A percentile compares a stretch with the other conserved stretches of the same genome.
Conservation (phyloP, 35 echinoderm and acorn worm species). For the Diadema setosum region DNA sequence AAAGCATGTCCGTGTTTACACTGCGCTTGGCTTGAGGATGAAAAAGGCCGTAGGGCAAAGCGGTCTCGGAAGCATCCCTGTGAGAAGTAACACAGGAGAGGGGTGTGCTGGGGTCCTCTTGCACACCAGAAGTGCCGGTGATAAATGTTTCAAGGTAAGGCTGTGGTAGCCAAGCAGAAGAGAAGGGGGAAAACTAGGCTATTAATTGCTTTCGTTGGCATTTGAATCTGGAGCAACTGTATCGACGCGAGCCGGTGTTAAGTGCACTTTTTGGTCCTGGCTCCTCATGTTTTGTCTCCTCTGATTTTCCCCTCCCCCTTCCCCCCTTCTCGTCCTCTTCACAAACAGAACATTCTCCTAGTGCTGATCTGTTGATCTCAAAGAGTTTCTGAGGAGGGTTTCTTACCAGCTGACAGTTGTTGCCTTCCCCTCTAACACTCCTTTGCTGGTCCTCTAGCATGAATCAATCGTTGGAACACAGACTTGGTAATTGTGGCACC, state of each 20-base stretch:
- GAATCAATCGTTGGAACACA: too few relatives aligned
- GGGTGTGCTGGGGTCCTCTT: too few relatives aligned
- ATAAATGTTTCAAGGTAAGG: not conserved
- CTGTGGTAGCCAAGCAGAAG: not conserved
- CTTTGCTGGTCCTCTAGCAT: not conserved
- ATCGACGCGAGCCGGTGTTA: not conserved
- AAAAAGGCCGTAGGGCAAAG: too few relatives aligned
- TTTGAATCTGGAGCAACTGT: not conserved
- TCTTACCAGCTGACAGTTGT: too few relatives aligned
- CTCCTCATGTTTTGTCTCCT: not conserved
- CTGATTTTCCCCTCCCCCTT: not conserved
- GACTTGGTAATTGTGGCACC: too few relatives aligned
- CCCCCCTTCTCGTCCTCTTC: not conserved
- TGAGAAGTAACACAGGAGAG: too few relatives aligned
- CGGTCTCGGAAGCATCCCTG: too few relatives aligned
- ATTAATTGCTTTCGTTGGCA: not conserved
- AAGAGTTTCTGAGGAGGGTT: too few relatives aligned
- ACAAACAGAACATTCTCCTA: not conserved
- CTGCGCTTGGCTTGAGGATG: not conserved
- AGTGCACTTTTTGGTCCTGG: not conserved
- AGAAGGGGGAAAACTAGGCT: not conserved
- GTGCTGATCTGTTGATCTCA: too few relatives aligned
- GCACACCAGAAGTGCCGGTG: not conserved
- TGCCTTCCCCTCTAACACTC: not conserved
- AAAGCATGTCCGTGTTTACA: not conserved